A percentile compares a stretch with the other conserved stretches of the same genome.
Evolutionary conservation across 1,140 invertebrate species (phyloP).

Genomic region (Sitobion miscanthi): DNA sequence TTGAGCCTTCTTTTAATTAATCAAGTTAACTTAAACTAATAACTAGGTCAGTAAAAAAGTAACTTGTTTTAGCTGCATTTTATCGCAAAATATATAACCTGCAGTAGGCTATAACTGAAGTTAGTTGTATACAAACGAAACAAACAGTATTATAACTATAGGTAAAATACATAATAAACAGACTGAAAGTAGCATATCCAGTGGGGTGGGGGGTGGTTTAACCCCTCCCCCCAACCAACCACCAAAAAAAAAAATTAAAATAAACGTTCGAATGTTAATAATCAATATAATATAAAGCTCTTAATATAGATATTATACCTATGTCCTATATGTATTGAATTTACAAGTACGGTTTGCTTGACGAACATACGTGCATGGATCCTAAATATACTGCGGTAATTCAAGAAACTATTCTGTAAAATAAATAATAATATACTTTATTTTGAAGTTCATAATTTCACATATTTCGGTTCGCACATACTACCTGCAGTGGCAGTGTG

Average conservation of each 20-base stretch:
- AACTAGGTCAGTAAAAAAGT: background rate
- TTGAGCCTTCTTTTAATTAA: background rate
- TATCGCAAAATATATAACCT: background rate
- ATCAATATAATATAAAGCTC: too few species aligned
- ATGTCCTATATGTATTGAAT: too few species aligned
- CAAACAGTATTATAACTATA: background rate
- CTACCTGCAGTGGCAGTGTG: background rate
- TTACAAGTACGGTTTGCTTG: too few species aligned
- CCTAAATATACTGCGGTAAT: background rate
- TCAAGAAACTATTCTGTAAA: background rate
- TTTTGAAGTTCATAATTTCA: too few species aligned
- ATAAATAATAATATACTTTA: background rate
- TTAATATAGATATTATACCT: too few species aligned
- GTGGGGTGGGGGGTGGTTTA: too few species aligned
- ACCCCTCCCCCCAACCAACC: too few species aligned
- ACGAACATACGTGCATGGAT: background rate
- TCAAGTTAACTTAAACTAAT: background rate
- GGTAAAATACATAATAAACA: background rate
- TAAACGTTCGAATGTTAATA: too few species aligned
- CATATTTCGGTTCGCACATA: background rate
- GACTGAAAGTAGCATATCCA: background rate
- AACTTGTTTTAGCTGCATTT: background rate
- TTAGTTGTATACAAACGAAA: background rate
- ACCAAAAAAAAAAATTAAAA: too few species aligned
- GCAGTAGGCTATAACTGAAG: background rate